Evolutionary conservation across 1,140 invertebrate species (phyloP), one percentile per base, ranked within the genome.

Genomic region (Drosophila persimilis): DNA sequence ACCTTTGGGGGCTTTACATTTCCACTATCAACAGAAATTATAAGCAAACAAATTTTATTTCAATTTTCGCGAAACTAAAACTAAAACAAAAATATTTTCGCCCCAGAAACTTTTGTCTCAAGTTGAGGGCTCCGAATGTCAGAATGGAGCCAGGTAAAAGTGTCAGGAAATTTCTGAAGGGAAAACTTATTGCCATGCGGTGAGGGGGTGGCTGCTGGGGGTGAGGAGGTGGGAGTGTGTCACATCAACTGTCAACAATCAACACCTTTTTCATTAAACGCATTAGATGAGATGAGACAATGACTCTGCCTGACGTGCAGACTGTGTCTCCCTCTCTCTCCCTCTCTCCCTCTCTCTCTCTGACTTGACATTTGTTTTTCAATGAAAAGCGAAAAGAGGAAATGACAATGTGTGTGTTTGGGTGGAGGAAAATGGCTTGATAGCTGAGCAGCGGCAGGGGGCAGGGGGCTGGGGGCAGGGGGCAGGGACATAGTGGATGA

Each of bases 231-330:
- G 48, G 63, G 15, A 15, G 50, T 69, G 65, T 69, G 51, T 24
- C 63, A 67, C 75, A 62, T 67, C 53, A 70, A 71, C 80, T 73
- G 81, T 86, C 81, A 88, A 83, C 83, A 88, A 88, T 88, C 83
- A 88, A 88, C 83, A 88, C 83, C 78, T 88, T 88, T 88, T 88
- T 88, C 83, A 88, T 88, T 88, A 88, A 88, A 78, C 79, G 83
- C 83, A 88, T 88, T 88, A 88, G 83, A 74, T 73, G 81, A 73
- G 80, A 67, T 85, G 70, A 60, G 69, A 73, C 71, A 74, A 73
- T 57, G 71, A 74, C 69, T 51, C 57, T 65, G 52, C 53, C 41
- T 39, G 35, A 13, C 35, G 11, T 3, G 11, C 11, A 39, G 35
- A 39, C 11, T 39, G 35, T 35, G 15, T 17, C 7, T 26, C 24